Evolutionary conservation across 2,113 vertebrate genomes (phyloP).

Genomic region (Acanthisitta chloris): DNA sequence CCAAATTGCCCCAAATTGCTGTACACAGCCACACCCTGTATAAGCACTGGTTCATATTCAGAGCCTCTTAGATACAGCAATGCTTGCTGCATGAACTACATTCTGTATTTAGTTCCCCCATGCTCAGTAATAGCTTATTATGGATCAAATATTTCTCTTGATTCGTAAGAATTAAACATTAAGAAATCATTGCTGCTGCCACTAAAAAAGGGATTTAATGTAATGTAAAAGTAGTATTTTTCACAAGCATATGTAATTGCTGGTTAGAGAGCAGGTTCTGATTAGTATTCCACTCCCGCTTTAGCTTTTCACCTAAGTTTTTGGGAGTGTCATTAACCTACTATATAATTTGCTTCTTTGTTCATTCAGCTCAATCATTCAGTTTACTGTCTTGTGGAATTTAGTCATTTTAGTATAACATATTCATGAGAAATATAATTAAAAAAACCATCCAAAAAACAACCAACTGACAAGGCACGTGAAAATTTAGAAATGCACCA

Average conservation of each 20-base stretch:
- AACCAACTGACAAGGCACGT: not conserved
- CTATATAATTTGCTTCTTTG: slow-evolving; percentile 57
- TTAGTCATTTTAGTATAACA: slow-evolving; percentile 21
- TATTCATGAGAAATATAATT: slow-evolving; percentile 17
- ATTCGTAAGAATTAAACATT: not conserved
- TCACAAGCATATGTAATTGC: slow-evolving; percentile 23
- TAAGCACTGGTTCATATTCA: not conserved
- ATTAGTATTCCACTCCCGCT: slow-evolving; percentile 46
- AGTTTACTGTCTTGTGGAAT: slow-evolving; percentile 25
- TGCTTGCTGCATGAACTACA: not conserved
- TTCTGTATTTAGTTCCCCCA: not conserved
- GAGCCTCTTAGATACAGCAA: not conserved
- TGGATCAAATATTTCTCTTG: not conserved
- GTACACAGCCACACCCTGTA: not conserved
- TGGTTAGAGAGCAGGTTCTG: slow-evolving; percentile 44
- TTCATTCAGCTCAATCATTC: slow-evolving; percentile 41
- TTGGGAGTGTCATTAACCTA: slow-evolving; percentile 36
- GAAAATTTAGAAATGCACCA: slow-evolving; percentile 1
- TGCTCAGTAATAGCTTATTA: not conserved
- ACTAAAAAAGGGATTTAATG: not conserved
- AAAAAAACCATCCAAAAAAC: not conserved
- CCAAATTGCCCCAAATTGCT: slow-evolving; percentile 20
- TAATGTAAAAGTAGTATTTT: slow-evolving; percentile 5
- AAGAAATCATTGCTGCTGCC: not conserved
- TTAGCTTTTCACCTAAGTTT: slow-evolving; percentile 56